Base-by-base conservation (phyloP, 2,888 invertebrate species). In the Timema cristinae region DNA sequence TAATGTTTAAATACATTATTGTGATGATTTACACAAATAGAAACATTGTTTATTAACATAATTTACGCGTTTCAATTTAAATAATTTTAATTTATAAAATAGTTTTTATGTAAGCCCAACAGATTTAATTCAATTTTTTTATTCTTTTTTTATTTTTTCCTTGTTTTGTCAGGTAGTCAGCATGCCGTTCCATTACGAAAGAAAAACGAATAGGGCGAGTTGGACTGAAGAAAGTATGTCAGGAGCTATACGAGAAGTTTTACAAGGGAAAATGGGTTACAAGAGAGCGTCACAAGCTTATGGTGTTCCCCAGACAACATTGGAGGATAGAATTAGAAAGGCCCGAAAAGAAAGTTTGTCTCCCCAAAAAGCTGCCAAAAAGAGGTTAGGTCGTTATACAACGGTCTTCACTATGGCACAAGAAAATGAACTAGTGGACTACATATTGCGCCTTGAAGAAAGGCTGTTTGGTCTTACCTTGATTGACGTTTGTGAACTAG, bases 151-250 rank as follows among this genome's bases (percentile, higher is more conserved):
- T 9, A 10, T 63, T 63, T 63, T 63, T 63, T 15, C 16, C 8
- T 7, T 63, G 7, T 63, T 63, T 63, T 13, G 48, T n/a, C 16
- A 63, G 63, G 63, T 63, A 0, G 48, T 16, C 63, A 63, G 32
- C 8, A 63, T 63, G 63, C 63, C 63, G 9, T 16, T 2, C 1
- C 63, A 63, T 63, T 63, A 63, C 13, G 16, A 10, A 63, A 63
- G 63, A 13, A 63, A 15, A 63, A 63, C 63, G 32, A 6, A 9
- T 63, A n/a, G 63, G 63, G 63, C 63, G 63, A 63, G 48, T 63
- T 63, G 63, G 63, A 15, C 16, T 6, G 63, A 63, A 63, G 63
- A 63, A 63, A 15, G 63, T 63, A 63, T 63, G 63, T 32, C 63
- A 15, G 63, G 63, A 47, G 63, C 63, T 63, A 16, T 63, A 63